phyloP scores from a whole-genome alignment of 2,797 vertebrate species.

The Chiroxiphia lanceolata region DNA sequence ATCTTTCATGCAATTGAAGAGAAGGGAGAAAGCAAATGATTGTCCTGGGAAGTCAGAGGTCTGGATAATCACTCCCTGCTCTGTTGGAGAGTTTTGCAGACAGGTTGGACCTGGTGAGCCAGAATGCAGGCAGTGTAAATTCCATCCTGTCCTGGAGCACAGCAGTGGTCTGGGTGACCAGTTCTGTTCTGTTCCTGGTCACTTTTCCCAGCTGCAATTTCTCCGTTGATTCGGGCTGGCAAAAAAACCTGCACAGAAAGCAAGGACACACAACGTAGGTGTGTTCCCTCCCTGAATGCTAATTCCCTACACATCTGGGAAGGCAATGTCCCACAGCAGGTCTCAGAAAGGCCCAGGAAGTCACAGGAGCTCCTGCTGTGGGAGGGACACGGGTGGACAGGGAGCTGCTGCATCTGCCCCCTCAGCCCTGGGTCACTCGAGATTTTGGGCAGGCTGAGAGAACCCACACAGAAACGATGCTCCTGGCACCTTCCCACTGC shows the following conservation, averaged over 20 bases:
- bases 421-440: neutral
- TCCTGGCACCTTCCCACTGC: neutral
- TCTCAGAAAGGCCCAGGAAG: neutral
- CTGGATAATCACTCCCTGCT: neutral
- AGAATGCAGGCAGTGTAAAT: rapidly evolving
- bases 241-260: neutral
- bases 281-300: neutral
- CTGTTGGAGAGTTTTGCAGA: rapidly evolving
- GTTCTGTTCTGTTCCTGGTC: neutral
- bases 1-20: neutral
- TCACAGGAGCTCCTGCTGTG: rapidly evolving
- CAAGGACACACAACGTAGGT: neutral
- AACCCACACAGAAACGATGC: neutral
- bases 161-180: rapidly evolving
- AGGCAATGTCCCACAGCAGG: rapidly evolving
- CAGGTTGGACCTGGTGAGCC: neutral
- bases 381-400: neutral
- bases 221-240: neutral
- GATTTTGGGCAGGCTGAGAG: neutral
- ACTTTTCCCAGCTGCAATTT: neutral
- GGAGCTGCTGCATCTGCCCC: neutral
- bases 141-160: neutral
- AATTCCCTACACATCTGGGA: neutral
- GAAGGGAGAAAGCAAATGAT: neutral
- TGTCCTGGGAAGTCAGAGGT: neutral